A percentile compares a stretch with the other conserved stretches of the same genome.
phyloP scores from a whole-genome alignment of 2,113 vertebrate genomes.

The Pseudorectes ferrugineus region DNA sequence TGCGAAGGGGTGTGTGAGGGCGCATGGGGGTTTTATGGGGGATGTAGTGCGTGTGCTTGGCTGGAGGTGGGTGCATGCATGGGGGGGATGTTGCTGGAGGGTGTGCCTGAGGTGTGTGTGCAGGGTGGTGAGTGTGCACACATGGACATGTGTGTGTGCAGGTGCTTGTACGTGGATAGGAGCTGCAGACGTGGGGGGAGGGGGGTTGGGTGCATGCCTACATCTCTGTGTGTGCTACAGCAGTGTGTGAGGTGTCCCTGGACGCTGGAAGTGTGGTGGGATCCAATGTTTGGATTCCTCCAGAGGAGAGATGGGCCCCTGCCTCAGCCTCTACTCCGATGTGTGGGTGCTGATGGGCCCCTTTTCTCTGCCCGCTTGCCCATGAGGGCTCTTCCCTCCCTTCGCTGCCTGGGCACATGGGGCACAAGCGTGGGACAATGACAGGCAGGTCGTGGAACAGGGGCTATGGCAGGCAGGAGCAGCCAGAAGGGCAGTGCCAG shows the following conservation, averaged over 20 bases:
- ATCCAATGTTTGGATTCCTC: not conserved
- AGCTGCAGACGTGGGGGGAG: not conserved
- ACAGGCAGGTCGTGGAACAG: no score
- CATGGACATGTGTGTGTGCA: not conserved
- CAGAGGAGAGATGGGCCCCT: not conserved
- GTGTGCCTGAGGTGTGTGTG: not conserved
- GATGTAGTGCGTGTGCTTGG: not conserved
- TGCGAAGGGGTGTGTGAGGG: no score
- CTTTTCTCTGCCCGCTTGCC: not conserved
- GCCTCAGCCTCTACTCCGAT: not conserved
- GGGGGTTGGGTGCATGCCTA: accelerated
- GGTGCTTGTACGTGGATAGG: not conserved
- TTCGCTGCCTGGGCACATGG: not conserved
- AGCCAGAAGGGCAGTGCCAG: not conserved
- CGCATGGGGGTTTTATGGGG: not conserved
- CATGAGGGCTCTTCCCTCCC: not conserved
- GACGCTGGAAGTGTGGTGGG: not conserved
- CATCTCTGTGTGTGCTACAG: not conserved
- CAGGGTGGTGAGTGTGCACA: not conserved
- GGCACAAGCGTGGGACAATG: not conserved
- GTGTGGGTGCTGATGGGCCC: not conserved
- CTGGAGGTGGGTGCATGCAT: not conserved
- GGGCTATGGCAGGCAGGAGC: not conserved
- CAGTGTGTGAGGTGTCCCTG: not conserved
- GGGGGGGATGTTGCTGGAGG: not conserved